Evolutionary conservation across 2,888 invertebrate genomes (phyloP).

Genomic region (Pelosia muscerda): DNA sequence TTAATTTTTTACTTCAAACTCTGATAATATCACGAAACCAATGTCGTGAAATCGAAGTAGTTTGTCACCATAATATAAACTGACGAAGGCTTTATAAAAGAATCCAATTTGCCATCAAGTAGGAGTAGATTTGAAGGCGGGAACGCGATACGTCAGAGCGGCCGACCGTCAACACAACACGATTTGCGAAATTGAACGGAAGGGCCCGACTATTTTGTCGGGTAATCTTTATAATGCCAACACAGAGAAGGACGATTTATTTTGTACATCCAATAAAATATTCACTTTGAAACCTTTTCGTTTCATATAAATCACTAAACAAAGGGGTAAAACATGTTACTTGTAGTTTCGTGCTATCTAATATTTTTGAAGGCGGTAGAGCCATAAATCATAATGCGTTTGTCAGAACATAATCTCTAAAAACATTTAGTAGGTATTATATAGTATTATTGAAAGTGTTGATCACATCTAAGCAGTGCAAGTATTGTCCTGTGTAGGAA

Average conservation of each 20-base stretch:
- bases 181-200: slow-evolving; percentile 78
- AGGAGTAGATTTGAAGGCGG: slow-evolving; percentile 60
- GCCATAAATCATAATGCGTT: neutral
- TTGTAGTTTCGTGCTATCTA: neutral
- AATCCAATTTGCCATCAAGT: slow-evolving; percentile 70
- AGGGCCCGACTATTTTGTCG: slow-evolving; percentile 68
- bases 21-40: neutral
- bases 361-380: neutral
- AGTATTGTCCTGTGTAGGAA: too few species aligned
- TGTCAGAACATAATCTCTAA: neutral
- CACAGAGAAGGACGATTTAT: slow-evolving; percentile 52
- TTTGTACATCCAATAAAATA: slow-evolving; percentile 48
- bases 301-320: slow-evolving; percentile 31
- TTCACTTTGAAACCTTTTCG: slow-evolving; percentile 35
- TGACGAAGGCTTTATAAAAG: slow-evolving; percentile 54
- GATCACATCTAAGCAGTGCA: too few species aligned
- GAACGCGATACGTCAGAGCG: slow-evolving; percentile 68
- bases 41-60: neutral
- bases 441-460: too few species aligned
- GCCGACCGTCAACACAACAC: slow-evolving; percentile 61
- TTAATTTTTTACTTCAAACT: neutral
- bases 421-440: neutral
- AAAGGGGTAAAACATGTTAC: slow-evolving; percentile 19
- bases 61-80: slow-evolving; percentile 35
- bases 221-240: slow-evolving; percentile 70